phyloP scores from a whole-genome alignment of 1,140 invertebrate species.

The Trichonephila clavipes region DNA sequence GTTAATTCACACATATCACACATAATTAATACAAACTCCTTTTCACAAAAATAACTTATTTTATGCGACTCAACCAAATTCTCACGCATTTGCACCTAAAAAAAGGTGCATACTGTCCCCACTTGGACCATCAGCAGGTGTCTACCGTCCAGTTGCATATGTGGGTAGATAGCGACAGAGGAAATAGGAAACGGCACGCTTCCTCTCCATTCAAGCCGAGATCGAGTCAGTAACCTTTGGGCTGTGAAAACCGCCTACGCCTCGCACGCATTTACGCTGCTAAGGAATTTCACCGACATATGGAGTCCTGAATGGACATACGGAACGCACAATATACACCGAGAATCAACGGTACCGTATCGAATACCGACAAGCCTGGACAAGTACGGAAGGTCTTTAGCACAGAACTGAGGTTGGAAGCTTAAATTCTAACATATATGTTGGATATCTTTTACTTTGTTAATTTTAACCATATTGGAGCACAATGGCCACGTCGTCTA shows the following conservation, averaged over 20 bases:
- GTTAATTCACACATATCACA: too few species aligned
- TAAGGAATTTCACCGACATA: slow-evolving; percentile 39
- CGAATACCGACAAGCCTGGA: too few species aligned
- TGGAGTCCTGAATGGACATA: neutral
- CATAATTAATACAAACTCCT: too few species aligned
- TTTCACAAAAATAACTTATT: too few species aligned
- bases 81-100: neutral
- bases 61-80: too few species aligned
- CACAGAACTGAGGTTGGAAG: too few species aligned
- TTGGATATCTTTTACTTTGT: too few species aligned
- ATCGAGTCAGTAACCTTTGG: slow-evolving; percentile 72
- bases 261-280: slow-evolving; percentile 47
- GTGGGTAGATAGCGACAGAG: slow-evolving; percentile 35
- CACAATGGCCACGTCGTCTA: too few species aligned
- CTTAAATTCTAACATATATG: too few species aligned
- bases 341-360: neutral
- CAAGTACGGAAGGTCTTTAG: too few species aligned
- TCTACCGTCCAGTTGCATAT: slow-evolving; percentile 9
- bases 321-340: neutral
- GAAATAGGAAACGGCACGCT: slow-evolving; percentile 75
- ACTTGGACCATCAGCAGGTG: slow-evolving; percentile 1
- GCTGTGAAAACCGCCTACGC: slow-evolving; percentile 52
- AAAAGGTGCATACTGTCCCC: neutral
- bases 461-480: too few species aligned
- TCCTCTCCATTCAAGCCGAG: slow-evolving; percentile 64